Evolutionary conservation across 2,113 vertebrate genomes (phyloP), one percentile per base, ranked within the genome.

Genomic region (Malurus cyaneus): DNA sequence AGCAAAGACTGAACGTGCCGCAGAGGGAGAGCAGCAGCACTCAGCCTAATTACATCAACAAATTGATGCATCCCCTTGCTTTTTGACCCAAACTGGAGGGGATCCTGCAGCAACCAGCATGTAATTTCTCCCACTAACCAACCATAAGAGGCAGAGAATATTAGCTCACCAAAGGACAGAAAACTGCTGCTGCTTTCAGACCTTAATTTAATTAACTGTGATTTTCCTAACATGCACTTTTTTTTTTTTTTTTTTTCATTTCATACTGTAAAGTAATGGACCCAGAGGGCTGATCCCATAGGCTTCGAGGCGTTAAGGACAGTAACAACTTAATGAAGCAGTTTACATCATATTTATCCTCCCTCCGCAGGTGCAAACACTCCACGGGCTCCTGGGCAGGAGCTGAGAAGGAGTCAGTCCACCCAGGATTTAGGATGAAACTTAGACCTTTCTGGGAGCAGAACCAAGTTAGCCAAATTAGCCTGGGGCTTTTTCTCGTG

Each of bases 311-410:
- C 44, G 89, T 89, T 88, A 70, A 92, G 70, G 81, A 82, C 31
- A 96, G 59, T 54, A 95, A 80, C 29, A 60, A 56, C 73, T 86
- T 95, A 93, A 96, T 78, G 87, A 95, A 71, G 41, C 14, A 53
- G 70, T 61, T 86, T 72, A 53, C 52, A 56, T 15, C 28, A 21
- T 50, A 47, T 89, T 96, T 94, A 74, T 93, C 61, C 53, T 86
- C 34, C 50, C 24, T 5, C 78, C 3, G 0, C 72, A 91, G 94
- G 67, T 86, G 53, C 80, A 79, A 81, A 79, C 46, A 54, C 81
- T 44, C 53, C 5, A 8, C 0, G 2, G 47, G 67, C 74, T 59
- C 7, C 5, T 0, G 2, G 54, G 71, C 74, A 42, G 1, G 3
- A 49, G 29, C 18, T 12, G 67, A 80, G 42, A 36, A 60, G 11